Base-by-base conservation (phyloP, 2,888 invertebrate species). In the Margaritifera margaritifera region DNA sequence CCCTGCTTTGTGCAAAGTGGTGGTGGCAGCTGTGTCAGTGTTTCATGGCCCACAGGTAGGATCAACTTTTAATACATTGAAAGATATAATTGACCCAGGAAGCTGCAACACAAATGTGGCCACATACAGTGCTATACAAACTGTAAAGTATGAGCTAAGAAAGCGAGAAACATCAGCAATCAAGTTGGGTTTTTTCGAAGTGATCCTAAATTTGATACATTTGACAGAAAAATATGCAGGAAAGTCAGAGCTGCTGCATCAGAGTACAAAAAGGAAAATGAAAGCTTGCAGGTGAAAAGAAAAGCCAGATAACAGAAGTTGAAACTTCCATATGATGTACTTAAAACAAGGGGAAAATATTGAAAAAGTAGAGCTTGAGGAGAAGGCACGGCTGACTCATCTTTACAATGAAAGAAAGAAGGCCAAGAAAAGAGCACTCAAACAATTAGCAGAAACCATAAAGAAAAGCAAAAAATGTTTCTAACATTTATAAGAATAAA, bases 21-120 rank as follows among this genome's bases (percentile, higher is more conserved):
- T 57, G 20, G 6, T 24, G 8, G 66, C 66, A 4, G 62, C 50
- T 20, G 59, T 70, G 1, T 70, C 70, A 11, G 62, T 70, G 1
- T 77, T 78, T 52, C 75, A 76, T 68, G 76, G 75, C 18, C 73
- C 76, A 11, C 42, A 50, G 20, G 76, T 78, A 20, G 76, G 77
- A 54, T 64, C 66, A 2, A 42, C 69, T 24, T 78, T 78, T 58
- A 76, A 62, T 61, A 63, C 60, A n/a, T 69, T 76, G 67, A 69
- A 69, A 31, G 72, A 78, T 57, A 53, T 75, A 0, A 24, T 75
- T n/a, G 67, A 71, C 50, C 61, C n/a, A 11, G 61, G 56, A 11
- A 64, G 72, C 8, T 42, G 61, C 55, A 69, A 56, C 50, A 71
- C 68, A 62, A 31, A 73, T 4, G 53, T 62, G 15, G 24, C 18